These are phyloP conservation scores for Synergus umbraculus DNA, from an alignment of 2,888 invertebrate species.

Conservation along the genomic window DNA sequence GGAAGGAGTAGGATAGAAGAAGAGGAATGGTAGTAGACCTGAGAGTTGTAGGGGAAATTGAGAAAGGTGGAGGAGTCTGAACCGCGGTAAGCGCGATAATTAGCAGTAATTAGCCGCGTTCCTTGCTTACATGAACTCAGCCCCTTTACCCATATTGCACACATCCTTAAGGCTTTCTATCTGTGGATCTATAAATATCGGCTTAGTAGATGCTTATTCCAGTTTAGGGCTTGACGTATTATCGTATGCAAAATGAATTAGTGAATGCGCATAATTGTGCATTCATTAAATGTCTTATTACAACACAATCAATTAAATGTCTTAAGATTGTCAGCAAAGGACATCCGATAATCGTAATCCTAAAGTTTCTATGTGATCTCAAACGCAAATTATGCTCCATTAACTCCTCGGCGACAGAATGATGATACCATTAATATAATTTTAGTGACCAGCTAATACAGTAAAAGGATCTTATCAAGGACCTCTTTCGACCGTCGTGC, in stretches of 20 bases:
- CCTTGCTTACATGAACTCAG: constrained; percentile 64
- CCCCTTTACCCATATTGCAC: constrained; percentile 52
- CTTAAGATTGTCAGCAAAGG: neutral
- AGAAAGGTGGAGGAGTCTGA: constrained; percentile 45
- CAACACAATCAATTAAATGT: too few relatives aligned
- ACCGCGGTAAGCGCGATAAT: constrained; percentile 74
- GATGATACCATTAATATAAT: neutral
- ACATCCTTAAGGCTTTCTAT: constrained; percentile 19
- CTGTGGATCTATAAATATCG: neutral
- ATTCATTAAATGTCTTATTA: too few relatives aligned
- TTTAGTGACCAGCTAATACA: neutral
- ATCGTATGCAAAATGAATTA: neutral
- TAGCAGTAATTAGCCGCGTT: constrained; percentile 72
- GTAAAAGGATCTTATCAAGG: neutral
- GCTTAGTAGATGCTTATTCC: neutral
- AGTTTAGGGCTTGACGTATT: neutral
- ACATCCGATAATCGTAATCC: neutral
- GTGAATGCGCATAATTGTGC: too few relatives aligned
- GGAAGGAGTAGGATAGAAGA: constrained; percentile 41
- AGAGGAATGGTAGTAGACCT: constrained; percentile 29
- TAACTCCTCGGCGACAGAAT: neutral
- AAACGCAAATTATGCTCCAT: neutral
- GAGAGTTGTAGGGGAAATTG: constrained; percentile 33
- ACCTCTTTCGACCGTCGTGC: neutral
- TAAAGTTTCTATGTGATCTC: neutral